Evolutionary conservation across 2,797 vertebrate species (phyloP).

Genomic region (Sebastes matsubarae): DNA sequence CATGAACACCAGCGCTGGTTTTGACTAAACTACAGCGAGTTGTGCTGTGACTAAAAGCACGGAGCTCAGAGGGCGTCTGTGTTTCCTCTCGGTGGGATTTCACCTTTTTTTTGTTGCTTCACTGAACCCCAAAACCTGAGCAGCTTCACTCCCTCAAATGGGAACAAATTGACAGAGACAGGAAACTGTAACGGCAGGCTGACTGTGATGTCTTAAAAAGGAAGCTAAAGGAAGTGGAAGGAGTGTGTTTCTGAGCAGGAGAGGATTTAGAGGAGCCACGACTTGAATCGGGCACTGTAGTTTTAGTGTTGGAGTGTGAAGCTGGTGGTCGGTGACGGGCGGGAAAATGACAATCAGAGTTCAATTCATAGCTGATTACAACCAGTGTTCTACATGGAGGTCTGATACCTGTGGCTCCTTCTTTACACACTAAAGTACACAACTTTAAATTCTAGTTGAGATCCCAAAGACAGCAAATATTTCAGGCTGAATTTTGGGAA

Average conservation of each 20-base stretch:
- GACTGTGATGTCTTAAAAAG: background rate
- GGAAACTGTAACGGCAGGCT: background rate
- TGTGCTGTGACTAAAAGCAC: background rate
- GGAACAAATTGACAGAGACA: constrained; percentile 29
- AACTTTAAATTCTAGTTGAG: background rate
- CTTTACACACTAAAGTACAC: background rate
- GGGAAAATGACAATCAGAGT: constrained; percentile 8
- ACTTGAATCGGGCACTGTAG: background rate
- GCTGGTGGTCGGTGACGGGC: background rate
- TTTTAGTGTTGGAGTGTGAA: background rate
- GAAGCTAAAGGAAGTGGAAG: background rate
- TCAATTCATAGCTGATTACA: background rate
- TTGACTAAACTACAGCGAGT: background rate
- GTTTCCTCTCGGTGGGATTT: constrained; percentile 3
- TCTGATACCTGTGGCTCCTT: background rate
- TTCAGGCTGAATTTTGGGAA: background rate
- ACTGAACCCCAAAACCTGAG: constrained; percentile 20
- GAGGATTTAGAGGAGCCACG: background rate
- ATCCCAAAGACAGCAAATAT: background rate
- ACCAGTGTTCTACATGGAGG: background rate
- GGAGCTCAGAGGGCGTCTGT: background rate
- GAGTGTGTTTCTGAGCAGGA: background rate
- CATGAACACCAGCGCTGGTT: background rate
- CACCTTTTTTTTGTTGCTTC: constrained; percentile 32
- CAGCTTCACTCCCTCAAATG: constrained; percentile 16